Evolutionary conservation across 2,888 invertebrate species (phyloP), one percentile per base, ranked within the genome.

Genomic region (Cyaniris semiargus): DNA sequence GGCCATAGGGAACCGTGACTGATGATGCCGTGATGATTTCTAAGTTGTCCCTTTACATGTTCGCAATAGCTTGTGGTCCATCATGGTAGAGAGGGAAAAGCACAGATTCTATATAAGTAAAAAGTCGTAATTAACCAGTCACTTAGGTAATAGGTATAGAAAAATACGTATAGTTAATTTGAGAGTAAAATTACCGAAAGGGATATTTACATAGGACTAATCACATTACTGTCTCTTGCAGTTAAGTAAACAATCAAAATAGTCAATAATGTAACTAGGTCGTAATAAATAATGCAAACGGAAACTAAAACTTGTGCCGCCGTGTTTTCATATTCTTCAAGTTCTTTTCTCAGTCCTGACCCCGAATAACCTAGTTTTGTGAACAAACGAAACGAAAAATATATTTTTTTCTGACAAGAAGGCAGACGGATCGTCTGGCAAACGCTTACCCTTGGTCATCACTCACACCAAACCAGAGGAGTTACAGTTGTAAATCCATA

Each of bases 191-290:
- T 38, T 1, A 38, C 38, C 48, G 15, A 18, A 53, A 15, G 18
- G 18, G 18, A 4, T 53, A 18, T 18, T 15, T 18, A 53, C 53
- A 53, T n/a, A n/a, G n/a, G 48, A 48, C 48, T 48, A 48, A 48
- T 48, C 15, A 48, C 48, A 48, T 15, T 48, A 48, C 48, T 15
- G 48, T 15, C 48, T 44, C 44, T 15, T 66, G 5, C 27, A 3
- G 13, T 23, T 10, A 60, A 23, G 60, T 60, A 13, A 60, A 66
- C 31, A 66, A 66, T 66, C 66, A 27, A 66, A 66, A 66, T 66
- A 66, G 66, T 66, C 66, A 66, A 66, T 66, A 66, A 66, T 31
- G 66, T 66, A 66, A 66, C 66, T 66, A 66, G 66, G 66, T 66
- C 66, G 27, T 66, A 31, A 66, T 66, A 66, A 27, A 31, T 66